phyloP scores from a whole-genome alignment of 2,888 invertebrate species.

The Brachycybe producta region DNA sequence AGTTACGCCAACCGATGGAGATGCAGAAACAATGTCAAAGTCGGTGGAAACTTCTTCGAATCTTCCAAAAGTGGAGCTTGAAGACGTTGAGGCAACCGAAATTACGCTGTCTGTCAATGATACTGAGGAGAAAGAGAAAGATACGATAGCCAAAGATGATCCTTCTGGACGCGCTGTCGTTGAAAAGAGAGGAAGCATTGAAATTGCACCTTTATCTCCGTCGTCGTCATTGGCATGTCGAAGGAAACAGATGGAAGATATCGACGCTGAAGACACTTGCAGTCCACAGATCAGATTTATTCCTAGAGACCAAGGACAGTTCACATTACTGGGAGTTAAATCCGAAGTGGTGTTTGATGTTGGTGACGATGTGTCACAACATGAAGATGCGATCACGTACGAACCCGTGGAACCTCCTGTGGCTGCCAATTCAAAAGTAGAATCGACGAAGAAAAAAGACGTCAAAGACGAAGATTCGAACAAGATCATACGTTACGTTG shows the following conservation, averaged over 20 bases:
- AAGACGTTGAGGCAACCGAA: background rate
- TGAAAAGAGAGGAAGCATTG: conserved; percentile 14
- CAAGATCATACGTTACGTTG: conserved; percentile 15
- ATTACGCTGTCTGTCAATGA: background rate
- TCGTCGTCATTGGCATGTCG: background rate
- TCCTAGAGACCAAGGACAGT: conserved; percentile 13
- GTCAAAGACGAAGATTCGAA: background rate
- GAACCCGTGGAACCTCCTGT: background rate
- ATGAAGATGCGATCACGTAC: background rate
- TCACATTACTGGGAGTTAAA: conserved; percentile 18
- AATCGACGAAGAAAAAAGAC: background rate
- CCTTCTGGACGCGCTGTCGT: background rate
- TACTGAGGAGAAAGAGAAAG: background rate
- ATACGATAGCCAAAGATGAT: background rate
- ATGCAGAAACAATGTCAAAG: background rate
- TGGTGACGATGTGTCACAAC: background rate
- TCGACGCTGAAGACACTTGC: background rate
- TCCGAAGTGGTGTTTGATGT: conserved; percentile 19
- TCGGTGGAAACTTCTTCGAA: background rate
- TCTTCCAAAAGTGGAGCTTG: background rate
- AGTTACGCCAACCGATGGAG: background rate
- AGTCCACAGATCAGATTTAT: conserved; percentile 5
- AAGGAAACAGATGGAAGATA: background rate
- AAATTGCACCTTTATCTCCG: conserved; percentile 13
- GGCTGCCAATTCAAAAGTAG: background rate